phyloP scores from a whole-genome alignment of 2,797 vertebrate species.

The Sebastes paucispinis region DNA sequence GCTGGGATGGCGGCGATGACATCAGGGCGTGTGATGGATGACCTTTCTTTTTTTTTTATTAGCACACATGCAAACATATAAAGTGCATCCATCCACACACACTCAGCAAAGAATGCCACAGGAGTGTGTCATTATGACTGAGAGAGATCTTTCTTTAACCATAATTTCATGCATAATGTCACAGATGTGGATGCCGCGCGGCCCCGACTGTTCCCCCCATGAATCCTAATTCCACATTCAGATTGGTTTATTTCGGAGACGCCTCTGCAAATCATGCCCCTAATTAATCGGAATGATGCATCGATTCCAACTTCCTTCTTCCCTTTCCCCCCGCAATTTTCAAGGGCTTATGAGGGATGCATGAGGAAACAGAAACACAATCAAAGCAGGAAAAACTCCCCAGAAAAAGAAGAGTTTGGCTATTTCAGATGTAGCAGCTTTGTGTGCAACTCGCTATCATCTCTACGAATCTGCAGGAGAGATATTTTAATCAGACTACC shows the following conservation, averaged over 20 bases:
- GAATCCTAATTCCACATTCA: constrained; percentile 72
- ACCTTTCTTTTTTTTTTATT: constrained; percentile 35
- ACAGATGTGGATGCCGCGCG: constrained; percentile 49
- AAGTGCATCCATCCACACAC: constrained; percentile 16
- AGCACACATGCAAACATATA: constrained; percentile 29
- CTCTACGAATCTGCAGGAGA: neutral
- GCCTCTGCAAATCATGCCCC: constrained; percentile 62
- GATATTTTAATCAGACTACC: constrained; percentile 17
- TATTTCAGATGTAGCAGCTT: neutral
- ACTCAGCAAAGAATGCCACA: constrained; percentile 6
- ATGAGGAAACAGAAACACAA: constrained; percentile 46
- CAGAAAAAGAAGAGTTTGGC: neutral
- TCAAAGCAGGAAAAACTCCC: constrained; percentile 29
- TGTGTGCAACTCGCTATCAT: neutral
- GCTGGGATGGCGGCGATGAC: neutral
- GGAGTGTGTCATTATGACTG: constrained; percentile 30
- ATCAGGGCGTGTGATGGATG: constrained; percentile 22
- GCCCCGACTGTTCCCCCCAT: constrained; percentile 34
- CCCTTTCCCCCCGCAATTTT: constrained; percentile 39
- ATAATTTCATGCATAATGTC: constrained; percentile 73
- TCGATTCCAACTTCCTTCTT: constrained; percentile 61
- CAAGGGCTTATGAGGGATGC: constrained; percentile 37
- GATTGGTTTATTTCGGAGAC: constrained; percentile 67
- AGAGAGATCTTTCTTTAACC: constrained; percentile 56
- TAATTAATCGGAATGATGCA: constrained; percentile 75